Evolutionary conservation across 2,888 invertebrate species (phyloP), one percentile per base, ranked within the genome.

Genomic region (Chloroclysta siterata): DNA sequence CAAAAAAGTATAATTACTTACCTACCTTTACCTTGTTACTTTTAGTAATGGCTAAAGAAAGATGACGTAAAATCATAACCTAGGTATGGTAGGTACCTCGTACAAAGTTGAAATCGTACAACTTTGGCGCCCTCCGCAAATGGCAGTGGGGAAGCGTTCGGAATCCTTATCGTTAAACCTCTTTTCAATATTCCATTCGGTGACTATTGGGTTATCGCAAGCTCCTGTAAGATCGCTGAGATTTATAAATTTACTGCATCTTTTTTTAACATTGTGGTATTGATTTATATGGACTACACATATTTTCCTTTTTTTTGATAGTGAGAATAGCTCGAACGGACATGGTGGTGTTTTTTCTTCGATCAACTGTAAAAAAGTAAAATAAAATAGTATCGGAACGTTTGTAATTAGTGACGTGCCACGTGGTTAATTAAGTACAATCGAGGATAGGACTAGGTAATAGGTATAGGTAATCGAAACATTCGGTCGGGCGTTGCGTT

Each of bases 161-260:
- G 73, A 69, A 72, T 64, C 55, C 0, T 65, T 47, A 0, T 68
- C 70, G 28, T 77, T 55, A 44, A 53, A 70, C 17, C 8, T 50
- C 56, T 55, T 72, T 17, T 56, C 53, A 8, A 89, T 74, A 0
- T 69, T 69, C 77, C 81, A 84, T 39, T 67, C 70, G 0, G 89
- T 89, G 22, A 79, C 74, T 0, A 87, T 82, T 0, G 88, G 88
- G 61, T 89, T 84, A 48, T 81, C 77, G 54, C 89, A 89, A 0
- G 68, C 67, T 0, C 67, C 66, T 29, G 73, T 70, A 5, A 89
- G 41, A 17, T 85, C 82, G 0, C 62, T 59, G 0, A 79, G 74
- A 5, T 69, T 77, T 2, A 83, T 73, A 0, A 69, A 36, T 0
- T 65, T 60, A 0, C 82, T 81, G 53, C 87, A 88, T 0, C 54